phyloP scores from a whole-genome alignment of 2,888 invertebrate genomes.

The Lithophane leautieri region DNA sequence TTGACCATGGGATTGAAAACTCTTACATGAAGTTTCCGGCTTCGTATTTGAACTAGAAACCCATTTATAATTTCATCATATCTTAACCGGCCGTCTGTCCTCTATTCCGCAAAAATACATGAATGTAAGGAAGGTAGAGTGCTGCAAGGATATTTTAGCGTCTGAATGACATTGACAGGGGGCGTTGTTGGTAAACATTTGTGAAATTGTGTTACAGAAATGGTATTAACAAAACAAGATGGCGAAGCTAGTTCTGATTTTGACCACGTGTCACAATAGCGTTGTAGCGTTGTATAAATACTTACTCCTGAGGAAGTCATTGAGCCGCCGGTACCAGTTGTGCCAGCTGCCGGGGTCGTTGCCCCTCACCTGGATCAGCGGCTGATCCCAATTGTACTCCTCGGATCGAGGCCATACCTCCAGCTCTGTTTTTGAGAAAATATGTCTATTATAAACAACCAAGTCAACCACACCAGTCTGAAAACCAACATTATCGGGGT shows the following conservation, averaged over 20 bases:
- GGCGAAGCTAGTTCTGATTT: background rate
- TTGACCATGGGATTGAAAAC: background rate
- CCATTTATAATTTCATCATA: background rate
- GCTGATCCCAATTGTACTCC: constrained; percentile 83
- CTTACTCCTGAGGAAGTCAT: constrained; percentile 83
- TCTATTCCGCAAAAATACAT: background rate
- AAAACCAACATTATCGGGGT: background rate
- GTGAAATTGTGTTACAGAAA: background rate
- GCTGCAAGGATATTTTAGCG: background rate
- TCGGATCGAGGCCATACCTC: constrained; percentile 87
- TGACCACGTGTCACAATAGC: background rate
- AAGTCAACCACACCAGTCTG: background rate
- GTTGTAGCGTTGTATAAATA: background rate
- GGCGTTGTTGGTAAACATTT: background rate
- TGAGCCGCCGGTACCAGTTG: constrained; percentile 83
- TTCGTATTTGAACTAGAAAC: background rate
- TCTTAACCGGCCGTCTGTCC: too few species aligned
- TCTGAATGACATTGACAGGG: too few species aligned
- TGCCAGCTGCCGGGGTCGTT: constrained; percentile 86
- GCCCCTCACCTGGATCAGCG: constrained; percentile 83
- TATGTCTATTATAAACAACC: background rate
- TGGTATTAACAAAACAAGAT: background rate
- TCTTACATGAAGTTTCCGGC: background rate
- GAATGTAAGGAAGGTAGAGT: background rate
- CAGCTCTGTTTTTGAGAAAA: constrained; percentile 72